phyloP scores from a whole-genome alignment of 1,140 invertebrate genomes.

The Scaptomyza graminum region DNA sequence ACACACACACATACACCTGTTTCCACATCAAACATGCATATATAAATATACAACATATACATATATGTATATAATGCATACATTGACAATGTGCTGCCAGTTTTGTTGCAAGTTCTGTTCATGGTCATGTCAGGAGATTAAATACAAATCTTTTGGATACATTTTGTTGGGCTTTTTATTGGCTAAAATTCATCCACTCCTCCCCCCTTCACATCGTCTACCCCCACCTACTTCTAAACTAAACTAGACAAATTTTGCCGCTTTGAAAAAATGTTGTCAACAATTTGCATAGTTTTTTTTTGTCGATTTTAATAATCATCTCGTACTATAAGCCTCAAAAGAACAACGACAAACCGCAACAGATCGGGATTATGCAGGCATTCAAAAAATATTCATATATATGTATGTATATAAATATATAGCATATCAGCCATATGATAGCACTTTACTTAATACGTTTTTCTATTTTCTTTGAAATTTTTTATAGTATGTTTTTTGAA shows the following conservation, averaged over 20 bases:
- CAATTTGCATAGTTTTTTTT: background rate
- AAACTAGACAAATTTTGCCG: background rate
- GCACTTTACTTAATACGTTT: too few relatives aligned
- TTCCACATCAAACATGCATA: conserved; percentile 4
- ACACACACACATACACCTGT: background rate
- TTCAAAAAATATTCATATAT: conserved; percentile 11
- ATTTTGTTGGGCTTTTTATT: conserved; percentile 47
- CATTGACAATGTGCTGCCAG: conserved; percentile 20
- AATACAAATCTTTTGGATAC: conserved; percentile 66
- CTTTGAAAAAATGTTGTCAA: background rate
- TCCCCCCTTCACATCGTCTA: too few relatives aligned
- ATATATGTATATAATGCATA: conserved; percentile 3
- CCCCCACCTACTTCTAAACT: background rate
- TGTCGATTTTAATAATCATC: conserved; percentile 23
- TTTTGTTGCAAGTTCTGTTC: conserved; percentile 36
- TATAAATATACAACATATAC: background rate
- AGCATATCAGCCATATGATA: too few relatives aligned
- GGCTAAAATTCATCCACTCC: too few relatives aligned
- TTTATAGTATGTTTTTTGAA: too few relatives aligned
- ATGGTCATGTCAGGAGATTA: conserved; percentile 71
- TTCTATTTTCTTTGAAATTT: too few relatives aligned
- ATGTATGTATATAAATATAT: too few relatives aligned
- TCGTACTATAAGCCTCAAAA: conserved; percentile 9
- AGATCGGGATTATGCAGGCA: conserved; percentile 29
- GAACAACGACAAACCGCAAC: conserved; percentile 30